Conservation (phyloP, 1,140 invertebrate species). For the Orussus abietinus region DNA sequence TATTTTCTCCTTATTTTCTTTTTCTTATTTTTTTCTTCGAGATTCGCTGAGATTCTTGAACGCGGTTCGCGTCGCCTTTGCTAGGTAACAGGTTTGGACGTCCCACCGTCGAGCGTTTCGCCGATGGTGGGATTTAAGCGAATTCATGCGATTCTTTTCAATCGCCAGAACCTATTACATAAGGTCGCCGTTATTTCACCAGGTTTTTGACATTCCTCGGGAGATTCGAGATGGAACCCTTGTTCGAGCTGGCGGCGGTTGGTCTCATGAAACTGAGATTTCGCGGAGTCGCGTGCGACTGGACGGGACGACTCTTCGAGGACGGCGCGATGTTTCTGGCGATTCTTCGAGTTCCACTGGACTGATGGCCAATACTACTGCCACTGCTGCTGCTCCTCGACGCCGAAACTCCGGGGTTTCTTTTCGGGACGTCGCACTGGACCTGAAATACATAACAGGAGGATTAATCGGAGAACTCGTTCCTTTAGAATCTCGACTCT, state of each 20-base stretch:
- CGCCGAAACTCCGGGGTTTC: slow-evolving; percentile 48
- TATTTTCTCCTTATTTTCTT: too few relatives aligned
- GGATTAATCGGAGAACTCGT: too few relatives aligned
- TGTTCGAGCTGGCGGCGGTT: slow-evolving; percentile 60
- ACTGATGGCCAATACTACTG: slow-evolving; percentile 57
- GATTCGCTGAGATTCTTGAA: too few relatives aligned
- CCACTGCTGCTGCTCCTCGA: slow-evolving; percentile 66
- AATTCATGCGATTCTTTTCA: too few relatives aligned
- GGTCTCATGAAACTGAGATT: slow-evolving; percentile 62
- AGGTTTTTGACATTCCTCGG: slow-evolving; percentile 46
- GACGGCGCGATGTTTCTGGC: slow-evolving; percentile 19
- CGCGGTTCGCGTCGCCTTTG: too few relatives aligned
- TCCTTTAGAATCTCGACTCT: too few relatives aligned
- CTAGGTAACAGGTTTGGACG: too few relatives aligned
- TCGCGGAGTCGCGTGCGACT: slow-evolving; percentile 32
- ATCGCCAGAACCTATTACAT: too few relatives aligned
- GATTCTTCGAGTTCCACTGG: slow-evolving; percentile 17
- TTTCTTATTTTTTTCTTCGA: too few relatives aligned
- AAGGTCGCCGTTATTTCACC: slow-evolving; percentile 38
- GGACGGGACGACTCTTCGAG: slow-evolving; percentile 31
- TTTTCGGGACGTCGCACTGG: slow-evolving; percentile 16
- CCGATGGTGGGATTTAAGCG: too few relatives aligned
- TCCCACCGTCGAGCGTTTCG: too few relatives aligned
- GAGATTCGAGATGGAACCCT: slow-evolving; percentile 53
- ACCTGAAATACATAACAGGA: slow-evolving; percentile 15